A percentile compares a stretch with the other conserved stretches of the same genome.
phyloP scores from a whole-genome alignment of 2,797 vertebrate species.

The Vultur gryphus region DNA sequence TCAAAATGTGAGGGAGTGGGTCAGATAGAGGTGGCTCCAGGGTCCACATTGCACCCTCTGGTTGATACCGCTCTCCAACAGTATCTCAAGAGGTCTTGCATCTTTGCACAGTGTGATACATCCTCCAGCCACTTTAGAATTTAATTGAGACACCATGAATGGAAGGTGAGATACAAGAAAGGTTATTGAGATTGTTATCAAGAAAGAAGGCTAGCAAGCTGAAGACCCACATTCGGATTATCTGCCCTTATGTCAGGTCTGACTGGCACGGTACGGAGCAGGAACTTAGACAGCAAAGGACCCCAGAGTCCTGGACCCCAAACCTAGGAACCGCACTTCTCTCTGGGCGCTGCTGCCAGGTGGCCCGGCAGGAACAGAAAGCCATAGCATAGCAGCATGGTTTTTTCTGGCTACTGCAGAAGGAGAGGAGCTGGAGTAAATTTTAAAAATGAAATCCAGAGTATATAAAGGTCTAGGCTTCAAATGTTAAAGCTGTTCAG shows the following conservation, averaged over 20 bases:
- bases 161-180: background rate
- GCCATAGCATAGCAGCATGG: rapidly evolving
- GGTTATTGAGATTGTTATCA: background rate
- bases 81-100: background rate
- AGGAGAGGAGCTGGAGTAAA: background rate
- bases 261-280: background rate
- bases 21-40: background rate
- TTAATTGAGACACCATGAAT: background rate
- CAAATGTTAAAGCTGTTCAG: background rate
- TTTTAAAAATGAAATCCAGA: background rate
- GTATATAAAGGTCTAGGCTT: background rate
- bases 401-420: background rate
- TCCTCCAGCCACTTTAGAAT: background rate
- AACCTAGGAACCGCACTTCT: background rate
- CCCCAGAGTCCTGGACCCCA: background rate
- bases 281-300: background rate
- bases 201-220: background rate
- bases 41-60: background rate
- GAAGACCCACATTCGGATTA: background rate
- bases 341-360: background rate
- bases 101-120: background rate
- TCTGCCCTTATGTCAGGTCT: background rate
- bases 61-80: background rate
- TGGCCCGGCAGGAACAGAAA: background rate
- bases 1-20: background rate